Conservation (phyloP, 2,888 invertebrate species). For the Isoperla grammatica region DNA sequence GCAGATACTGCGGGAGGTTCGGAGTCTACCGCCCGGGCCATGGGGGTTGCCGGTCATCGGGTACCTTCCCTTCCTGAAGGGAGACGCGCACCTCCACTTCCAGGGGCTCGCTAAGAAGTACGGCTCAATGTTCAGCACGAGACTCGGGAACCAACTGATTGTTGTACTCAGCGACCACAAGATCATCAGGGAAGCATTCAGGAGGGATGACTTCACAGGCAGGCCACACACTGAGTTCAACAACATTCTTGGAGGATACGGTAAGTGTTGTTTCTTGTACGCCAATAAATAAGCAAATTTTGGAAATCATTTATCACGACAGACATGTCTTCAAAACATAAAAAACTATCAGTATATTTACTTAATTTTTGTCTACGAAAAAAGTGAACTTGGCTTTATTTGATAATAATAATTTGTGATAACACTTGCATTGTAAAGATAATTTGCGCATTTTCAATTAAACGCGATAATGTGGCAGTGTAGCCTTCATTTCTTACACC, state of each 20-base stretch:
- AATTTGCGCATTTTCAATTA: too few relatives aligned
- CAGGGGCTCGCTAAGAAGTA: constrained; percentile 69
- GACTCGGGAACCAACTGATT: constrained; percentile 74
- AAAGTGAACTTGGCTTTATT: too few relatives aligned
- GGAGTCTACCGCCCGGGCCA: constrained; percentile 66
- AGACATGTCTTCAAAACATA: too few relatives aligned
- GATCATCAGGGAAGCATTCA: constrained; percentile 78
- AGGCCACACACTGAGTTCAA: constrained; percentile 81
- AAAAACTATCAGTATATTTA: too few relatives aligned
- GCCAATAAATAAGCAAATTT: too few relatives aligned
- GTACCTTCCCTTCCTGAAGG: constrained; percentile 72
- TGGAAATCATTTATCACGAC: too few relatives aligned
- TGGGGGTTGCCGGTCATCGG: constrained; percentile 72
- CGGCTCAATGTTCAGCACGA: constrained; percentile 74
- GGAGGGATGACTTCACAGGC: constrained; percentile 81
- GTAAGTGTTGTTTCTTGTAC: constrained; percentile 54
- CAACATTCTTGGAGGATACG: constrained; percentile 81
- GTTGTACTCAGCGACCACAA: constrained; percentile 84
- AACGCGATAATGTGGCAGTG: too few relatives aligned
- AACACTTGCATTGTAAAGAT: too few relatives aligned
- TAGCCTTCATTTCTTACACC: too few relatives aligned
- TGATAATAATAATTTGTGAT: too few relatives aligned
- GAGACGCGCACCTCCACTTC: constrained; percentile 70
- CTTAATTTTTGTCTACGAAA: too few relatives aligned
- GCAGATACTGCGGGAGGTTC: constrained; percentile 27